phyloP scores from a whole-genome alignment of 2,888 invertebrate species.

The Drosophila sordidula region DNA sequence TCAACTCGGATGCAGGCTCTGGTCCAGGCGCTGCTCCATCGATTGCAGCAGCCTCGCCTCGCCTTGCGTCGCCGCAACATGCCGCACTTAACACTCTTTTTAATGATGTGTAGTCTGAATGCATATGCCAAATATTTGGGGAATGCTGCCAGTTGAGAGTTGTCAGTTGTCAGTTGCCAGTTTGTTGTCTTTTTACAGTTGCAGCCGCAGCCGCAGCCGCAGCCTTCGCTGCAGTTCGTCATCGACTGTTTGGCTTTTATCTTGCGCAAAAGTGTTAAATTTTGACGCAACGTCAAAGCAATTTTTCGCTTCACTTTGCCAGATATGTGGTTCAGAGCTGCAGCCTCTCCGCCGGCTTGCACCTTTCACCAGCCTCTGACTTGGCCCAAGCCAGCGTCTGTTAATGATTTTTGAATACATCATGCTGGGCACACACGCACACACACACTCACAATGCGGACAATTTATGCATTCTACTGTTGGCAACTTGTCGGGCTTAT shows the following conservation, averaged over 20 bases:
- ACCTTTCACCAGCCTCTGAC: slow-evolving; percentile 65
- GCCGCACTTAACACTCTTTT: slow-evolving; percentile 63
- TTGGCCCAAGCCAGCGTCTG: slow-evolving; percentile 22
- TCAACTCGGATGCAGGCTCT: slow-evolving; percentile 20
- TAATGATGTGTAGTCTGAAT: slow-evolving; percentile 66
- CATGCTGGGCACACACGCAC: slow-evolving; percentile 63
- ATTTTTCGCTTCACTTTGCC: slow-evolving; percentile 71
- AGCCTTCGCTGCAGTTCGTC: slow-evolving; percentile 35
- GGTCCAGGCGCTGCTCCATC: slow-evolving; percentile 1
- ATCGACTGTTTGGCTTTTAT: slow-evolving; percentile 59
- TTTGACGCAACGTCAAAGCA: slow-evolving; percentile 77
- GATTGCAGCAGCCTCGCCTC: slow-evolving; percentile 1
- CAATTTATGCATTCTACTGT: slow-evolving; percentile 37
- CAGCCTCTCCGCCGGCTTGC: slow-evolving; percentile 17
- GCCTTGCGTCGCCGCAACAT: neutral
- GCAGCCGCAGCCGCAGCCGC: neutral
- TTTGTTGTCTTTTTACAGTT: slow-evolving; percentile 16
- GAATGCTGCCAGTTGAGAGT: slow-evolving; percentile 51
- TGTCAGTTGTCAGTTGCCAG: slow-evolving; percentile 3
- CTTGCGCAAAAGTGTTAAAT: slow-evolving; percentile 74
- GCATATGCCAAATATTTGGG: slow-evolving; percentile 70
- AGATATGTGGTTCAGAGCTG: slow-evolving; percentile 68
- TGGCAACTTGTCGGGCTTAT: slow-evolving; percentile 41
- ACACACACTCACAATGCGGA: slow-evolving; percentile 18
- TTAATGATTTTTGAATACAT: slow-evolving; percentile 74